Evolutionary conservation across 2,113 vertebrate species (phyloP).

Genomic region (Epinephelus cyanopodus): DNA sequence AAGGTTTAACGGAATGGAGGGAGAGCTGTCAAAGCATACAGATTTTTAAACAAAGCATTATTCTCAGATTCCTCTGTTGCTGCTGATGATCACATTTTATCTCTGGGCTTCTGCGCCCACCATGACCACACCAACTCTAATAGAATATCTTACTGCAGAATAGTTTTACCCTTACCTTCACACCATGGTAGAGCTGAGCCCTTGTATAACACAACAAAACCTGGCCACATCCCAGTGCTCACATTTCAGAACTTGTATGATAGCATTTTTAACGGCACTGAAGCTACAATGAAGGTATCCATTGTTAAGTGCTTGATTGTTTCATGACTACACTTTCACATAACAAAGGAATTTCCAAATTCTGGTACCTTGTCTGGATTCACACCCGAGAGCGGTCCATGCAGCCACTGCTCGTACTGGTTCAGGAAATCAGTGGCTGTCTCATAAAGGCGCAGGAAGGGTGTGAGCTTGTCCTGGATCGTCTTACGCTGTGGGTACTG

Average conservation of each 20-base stretch:
- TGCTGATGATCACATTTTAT: neutral
- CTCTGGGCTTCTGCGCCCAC: neutral
- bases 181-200: neutral
- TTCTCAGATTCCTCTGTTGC: neutral
- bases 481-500: slow-evolving; percentile 89
- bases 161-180: neutral
- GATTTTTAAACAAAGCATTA: slow-evolving; percentile 6
- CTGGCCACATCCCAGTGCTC: neutral
- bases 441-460: slow-evolving; percentile 89
- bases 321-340: neutral
- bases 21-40: neutral
- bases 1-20: neutral
- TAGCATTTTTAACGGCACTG: neutral
- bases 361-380: slow-evolving; percentile 84
- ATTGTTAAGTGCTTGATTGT: neutral
- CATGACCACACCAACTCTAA: neutral
- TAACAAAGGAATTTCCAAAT: neutral
- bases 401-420: slow-evolving; percentile 84
- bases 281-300: neutral
- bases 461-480: slow-evolving; percentile 85
- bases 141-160: neutral
- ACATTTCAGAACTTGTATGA: neutral
- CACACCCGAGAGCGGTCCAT: slow-evolving; percentile 86
- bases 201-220: neutral
- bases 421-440: slow-evolving; percentile 84